Evolutionary conservation across 2,797 vertebrate species (phyloP).

Genomic region (Ciconia nigra): DNA sequence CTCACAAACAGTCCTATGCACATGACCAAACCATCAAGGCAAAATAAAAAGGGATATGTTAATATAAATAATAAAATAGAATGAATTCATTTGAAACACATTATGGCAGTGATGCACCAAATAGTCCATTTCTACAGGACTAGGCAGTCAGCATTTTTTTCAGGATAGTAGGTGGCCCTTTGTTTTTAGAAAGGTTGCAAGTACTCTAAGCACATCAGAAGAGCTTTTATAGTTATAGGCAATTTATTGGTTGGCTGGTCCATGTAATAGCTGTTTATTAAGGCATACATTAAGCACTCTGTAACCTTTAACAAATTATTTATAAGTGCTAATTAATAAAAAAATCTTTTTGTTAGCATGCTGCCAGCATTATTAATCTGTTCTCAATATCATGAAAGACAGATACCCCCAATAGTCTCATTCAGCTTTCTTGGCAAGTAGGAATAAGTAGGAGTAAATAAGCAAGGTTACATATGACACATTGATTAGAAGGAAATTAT

Average conservation of each 20-base stretch:
- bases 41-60: not conserved
- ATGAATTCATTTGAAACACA: not conserved
- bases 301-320: constrained; percentile 5
- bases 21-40: not conserved
- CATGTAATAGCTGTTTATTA: not conserved
- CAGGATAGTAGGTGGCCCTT: not conserved
- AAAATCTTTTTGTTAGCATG: not conserved
- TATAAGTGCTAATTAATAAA: constrained; percentile 33
- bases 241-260: not conserved
- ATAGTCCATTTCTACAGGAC: not conserved
- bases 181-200: not conserved
- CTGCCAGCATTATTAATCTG: constrained; percentile 22
- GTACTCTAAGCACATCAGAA: not conserved
- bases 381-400: not conserved
- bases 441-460: constrained; percentile 5
- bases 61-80: not conserved
- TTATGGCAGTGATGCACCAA: not conserved
- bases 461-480: constrained; percentile 14
- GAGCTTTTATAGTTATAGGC: not conserved
- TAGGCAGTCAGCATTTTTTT: not conserved
- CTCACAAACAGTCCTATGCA: not conserved
- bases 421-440: constrained; percentile 12
- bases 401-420: not conserved
- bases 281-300: not conserved
- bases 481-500: constrained; percentile 38